Evolutionary conservation across 2,888 invertebrate species (phyloP).

Genomic region (Melolontha melolontha): DNA sequence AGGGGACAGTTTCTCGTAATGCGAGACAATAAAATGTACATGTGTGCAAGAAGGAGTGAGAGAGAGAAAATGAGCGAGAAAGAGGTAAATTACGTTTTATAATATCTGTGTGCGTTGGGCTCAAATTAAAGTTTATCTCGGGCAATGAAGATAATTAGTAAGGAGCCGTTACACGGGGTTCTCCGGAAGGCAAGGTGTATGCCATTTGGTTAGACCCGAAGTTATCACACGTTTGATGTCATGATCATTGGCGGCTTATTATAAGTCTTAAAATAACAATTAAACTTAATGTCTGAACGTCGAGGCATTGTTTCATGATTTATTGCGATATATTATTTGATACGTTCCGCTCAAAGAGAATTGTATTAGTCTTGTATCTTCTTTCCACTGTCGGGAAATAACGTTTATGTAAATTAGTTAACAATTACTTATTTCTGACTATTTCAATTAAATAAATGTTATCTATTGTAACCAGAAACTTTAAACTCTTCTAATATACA

Average conservation of each 20-base stretch:
- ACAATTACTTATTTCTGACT: no score
- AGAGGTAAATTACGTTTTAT: constrained; percentile 46
- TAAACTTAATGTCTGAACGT: constrained; percentile 16
- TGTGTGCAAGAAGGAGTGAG: no score
- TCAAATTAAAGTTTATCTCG: constrained; percentile 51
- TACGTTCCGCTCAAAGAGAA: neutral
- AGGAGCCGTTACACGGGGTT: constrained; percentile 45
- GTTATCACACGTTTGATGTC: constrained; percentile 32
- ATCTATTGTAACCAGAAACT: no score
- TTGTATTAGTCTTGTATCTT: no score
- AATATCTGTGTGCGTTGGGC: constrained; percentile 50
- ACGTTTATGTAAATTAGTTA: no score
- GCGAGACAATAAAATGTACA: constrained; percentile 44
- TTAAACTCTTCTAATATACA: no score
- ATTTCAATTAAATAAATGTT: no score
- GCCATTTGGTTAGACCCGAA: constrained; percentile 14
- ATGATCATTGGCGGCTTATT: constrained; percentile 32
- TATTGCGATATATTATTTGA: constrained; percentile 16
- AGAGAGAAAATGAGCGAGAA: no score
- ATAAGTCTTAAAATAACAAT: constrained; percentile 34
- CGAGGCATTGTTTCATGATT: constrained; percentile 28
- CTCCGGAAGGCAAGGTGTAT: constrained; percentile 31
- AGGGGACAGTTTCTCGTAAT: constrained; percentile 48
- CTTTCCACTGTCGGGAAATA: no score
- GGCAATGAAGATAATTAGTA: constrained; percentile 52